Conservation (phyloP, 2,113 vertebrate species). For the Hystrix cristata region DNA sequence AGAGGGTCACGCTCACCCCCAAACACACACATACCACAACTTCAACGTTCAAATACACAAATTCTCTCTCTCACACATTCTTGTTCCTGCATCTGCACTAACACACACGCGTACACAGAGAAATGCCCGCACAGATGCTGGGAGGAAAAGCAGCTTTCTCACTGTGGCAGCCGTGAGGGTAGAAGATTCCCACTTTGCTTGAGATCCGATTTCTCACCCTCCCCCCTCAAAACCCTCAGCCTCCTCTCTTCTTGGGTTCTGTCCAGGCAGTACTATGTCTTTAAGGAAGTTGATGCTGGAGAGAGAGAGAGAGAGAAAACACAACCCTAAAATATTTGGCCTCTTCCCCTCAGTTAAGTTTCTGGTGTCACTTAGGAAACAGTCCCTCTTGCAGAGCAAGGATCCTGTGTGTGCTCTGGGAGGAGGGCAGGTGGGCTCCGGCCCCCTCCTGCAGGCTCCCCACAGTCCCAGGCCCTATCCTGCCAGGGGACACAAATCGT, state of each 20-base stretch:
- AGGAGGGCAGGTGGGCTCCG: background rate
- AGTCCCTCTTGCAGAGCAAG: conserved; percentile 52
- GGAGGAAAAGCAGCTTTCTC: background rate
- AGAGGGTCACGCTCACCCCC: background rate
- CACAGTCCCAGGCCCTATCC: background rate
- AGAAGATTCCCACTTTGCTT: background rate
- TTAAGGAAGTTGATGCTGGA: conserved; percentile 79
- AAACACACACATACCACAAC: background rate
- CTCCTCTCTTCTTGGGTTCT: conserved; percentile 51
- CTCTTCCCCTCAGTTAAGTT: conserved; percentile 65
- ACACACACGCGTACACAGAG: background rate
- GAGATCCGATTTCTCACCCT: conserved; percentile 62
- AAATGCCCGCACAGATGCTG: background rate
- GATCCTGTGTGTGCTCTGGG: conserved; percentile 38
- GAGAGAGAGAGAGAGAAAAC: conserved; percentile 60
- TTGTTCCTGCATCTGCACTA: background rate
- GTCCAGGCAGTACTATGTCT: conserved; percentile 77
- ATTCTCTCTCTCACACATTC: background rate
- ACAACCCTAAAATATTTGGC: conserved; percentile 75
- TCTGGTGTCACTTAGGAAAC: conserved; percentile 81
- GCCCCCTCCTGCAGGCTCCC: background rate
- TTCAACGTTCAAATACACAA: background rate
- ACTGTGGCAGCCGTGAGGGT: background rate
- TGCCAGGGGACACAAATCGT: background rate
- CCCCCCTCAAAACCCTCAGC: background rate